Conservation (phyloP, 2,888 invertebrate species). For the Papilio gigon region DNA sequence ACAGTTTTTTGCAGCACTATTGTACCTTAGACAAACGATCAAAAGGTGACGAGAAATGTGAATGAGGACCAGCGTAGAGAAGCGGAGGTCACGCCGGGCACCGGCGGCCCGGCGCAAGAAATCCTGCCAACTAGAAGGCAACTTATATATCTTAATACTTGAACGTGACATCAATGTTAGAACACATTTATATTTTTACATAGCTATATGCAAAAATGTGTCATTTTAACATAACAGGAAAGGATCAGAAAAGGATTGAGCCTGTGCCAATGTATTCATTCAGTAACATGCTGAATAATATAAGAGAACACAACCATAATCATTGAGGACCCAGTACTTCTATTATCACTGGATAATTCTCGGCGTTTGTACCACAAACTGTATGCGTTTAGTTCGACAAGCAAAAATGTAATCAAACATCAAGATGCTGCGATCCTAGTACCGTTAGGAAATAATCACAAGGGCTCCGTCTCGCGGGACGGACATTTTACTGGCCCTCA, state of each 20-base stretch:
- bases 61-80: slow-evolving; percentile 53
- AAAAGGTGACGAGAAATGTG: slow-evolving; percentile 47
- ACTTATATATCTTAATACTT: slow-evolving; percentile 51
- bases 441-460: slow-evolving; percentile 62
- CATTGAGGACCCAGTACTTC: too few relatives aligned
- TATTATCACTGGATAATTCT: too few relatives aligned
- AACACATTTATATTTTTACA: too few relatives aligned
- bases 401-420: slow-evolving; percentile 48
- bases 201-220: too few relatives aligned
- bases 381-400: background rate
- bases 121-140: slow-evolving; percentile 46
- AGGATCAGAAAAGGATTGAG: too few relatives aligned
- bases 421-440: slow-evolving; percentile 51
- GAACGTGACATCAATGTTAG: background rate
- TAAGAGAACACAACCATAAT: too few relatives aligned
- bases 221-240: too few relatives aligned
- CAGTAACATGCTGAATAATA: too few relatives aligned
- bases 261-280: too few relatives aligned
- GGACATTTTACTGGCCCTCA: slow-evolving; percentile 56
- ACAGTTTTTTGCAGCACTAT: slow-evolving; percentile 22
- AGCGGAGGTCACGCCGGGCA: slow-evolving; percentile 59
- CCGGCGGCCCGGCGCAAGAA: slow-evolving; percentile 44
- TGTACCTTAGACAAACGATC: slow-evolving; percentile 36
- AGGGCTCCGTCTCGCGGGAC: slow-evolving; percentile 66
- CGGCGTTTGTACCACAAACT: too few relatives aligned